Base-by-base conservation (phyloP, 2,113 vertebrate genomes). In the Hoplias malabaricus region DNA sequence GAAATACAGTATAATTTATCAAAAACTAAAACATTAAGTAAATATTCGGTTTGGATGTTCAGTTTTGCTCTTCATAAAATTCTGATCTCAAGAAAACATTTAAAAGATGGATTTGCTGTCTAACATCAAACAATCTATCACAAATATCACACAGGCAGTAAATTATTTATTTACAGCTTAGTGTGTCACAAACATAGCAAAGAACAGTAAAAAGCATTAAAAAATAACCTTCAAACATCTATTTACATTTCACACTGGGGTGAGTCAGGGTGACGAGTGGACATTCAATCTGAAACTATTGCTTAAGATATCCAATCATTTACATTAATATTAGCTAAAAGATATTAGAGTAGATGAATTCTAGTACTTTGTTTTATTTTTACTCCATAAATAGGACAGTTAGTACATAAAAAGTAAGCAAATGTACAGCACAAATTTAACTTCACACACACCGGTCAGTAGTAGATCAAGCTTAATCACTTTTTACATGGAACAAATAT, bases 231-330 rank as follows among this genome's bases (percentile, higher is more conserved):
- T 13, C 21, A 43, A 73, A 31, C 13, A 57, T 9, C 10, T 80
- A 80, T 80, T 80, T 74, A 80, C 63, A 80, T 59, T 40, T 61
- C 29, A 73, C 14, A 40, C 14, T 9, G 42, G 40, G 12, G 7
- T 6, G 33, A 19, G 5, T 43, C 21, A 48, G 19, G 14, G 6
- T 12, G 9, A 29, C 29, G 31, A 13, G 21, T 53, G 19, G 2
- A 63, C 33, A 5, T 36, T 46, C 9, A 21, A 34, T 43, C 42
- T 31, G 43, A 59, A 59, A 21, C 9, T 16, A 33, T 62, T 43
- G 23, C 63, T 63, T 23, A 6, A 27, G 61, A 53, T 65, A 75
- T 54, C 61, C 29, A 36, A 36, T 7, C 75, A 65, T 66, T 76
- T 48, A 38, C 16, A 69, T 77, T 59, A 77, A 68, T 66, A 66